These are phyloP conservation scores for Taeniopygia guttata DNA, from an alignment of 2,797 vertebrate genomes.

Conservation along the genomic window DNA sequence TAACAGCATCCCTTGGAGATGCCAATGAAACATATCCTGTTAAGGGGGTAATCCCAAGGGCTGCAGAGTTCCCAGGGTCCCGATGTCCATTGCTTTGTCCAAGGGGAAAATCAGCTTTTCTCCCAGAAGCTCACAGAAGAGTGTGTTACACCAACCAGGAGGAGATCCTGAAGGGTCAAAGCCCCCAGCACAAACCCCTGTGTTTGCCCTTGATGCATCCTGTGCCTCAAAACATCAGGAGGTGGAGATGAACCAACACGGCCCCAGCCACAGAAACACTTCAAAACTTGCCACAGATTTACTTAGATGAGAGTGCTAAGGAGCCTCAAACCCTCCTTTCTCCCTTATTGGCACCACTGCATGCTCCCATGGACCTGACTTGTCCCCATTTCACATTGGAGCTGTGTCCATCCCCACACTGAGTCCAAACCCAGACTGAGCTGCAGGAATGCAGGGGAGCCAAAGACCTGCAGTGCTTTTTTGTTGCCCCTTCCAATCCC, in stretches of 20 bases:
- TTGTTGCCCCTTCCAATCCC: not conserved
- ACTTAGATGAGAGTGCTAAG: not conserved
- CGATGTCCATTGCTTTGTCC: not conserved
- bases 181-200: rapidly evolving
- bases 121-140: not conserved
- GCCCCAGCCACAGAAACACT: not conserved
- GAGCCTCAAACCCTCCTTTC: not conserved
- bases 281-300: not conserved
- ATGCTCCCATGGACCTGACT: not conserved
- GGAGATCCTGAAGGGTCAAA: not conserved
- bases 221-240: not conserved
- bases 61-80: not conserved
- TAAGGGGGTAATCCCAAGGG: not conserved
- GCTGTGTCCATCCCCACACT: not conserved
- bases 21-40: not conserved
- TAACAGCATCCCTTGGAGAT: not conserved
- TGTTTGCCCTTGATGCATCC: not conserved
- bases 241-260: not conserved
- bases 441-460: not conserved
- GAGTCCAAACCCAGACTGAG: not conserved
- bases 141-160: not conserved
- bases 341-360: not conserved
- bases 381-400: not conserved
- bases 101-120: not conserved
- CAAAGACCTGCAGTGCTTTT: not conserved